Evolutionary conservation across 2,113 vertebrate genomes (phyloP).

Genomic region (Cyprinodon variegatus): DNA sequence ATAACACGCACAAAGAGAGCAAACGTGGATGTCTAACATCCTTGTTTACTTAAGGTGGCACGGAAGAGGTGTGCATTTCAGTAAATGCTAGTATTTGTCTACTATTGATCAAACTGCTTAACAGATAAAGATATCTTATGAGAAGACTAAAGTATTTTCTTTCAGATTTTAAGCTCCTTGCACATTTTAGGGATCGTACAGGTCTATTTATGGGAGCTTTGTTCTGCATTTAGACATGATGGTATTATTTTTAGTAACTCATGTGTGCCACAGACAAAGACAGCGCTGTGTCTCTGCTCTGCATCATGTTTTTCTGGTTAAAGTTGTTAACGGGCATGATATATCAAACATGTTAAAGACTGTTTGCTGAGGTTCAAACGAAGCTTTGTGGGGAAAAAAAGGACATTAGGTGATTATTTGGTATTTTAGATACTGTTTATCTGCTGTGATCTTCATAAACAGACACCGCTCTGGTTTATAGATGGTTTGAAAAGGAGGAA

Average conservation of each 20-base stretch:
- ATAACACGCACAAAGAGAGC: neutral
- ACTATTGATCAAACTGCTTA: neutral
- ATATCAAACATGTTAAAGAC: neutral
- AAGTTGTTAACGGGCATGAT: neutral
- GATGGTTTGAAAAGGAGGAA: too few relatives aligned
- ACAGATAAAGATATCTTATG: neutral
- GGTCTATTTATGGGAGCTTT: conserved; percentile 34
- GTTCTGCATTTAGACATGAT: conserved; percentile 47
- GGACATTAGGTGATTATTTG: too few relatives aligned
- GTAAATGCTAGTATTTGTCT: conserved; percentile 5
- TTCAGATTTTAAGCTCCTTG: neutral
- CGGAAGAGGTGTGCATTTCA: conserved; percentile 6
- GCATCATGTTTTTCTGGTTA: neutral
- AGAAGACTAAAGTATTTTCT: neutral
- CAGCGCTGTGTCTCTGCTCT: neutral
- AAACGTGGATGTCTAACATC: conserved; percentile 30
- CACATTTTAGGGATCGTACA: neutral
- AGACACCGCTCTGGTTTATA: too few relatives aligned
- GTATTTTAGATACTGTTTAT: too few relatives aligned
- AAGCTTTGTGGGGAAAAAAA: too few relatives aligned
- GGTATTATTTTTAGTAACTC: conserved; percentile 61
- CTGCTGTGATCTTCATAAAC: too few relatives aligned
- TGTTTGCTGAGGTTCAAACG: too few relatives aligned
- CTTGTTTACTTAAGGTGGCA: conserved; percentile 66
- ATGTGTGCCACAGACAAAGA: conserved; percentile 11